These are phyloP conservation scores for Tichodroma muraria DNA, from an alignment of 2,113 vertebrate species.

Conservation along the genomic window DNA sequence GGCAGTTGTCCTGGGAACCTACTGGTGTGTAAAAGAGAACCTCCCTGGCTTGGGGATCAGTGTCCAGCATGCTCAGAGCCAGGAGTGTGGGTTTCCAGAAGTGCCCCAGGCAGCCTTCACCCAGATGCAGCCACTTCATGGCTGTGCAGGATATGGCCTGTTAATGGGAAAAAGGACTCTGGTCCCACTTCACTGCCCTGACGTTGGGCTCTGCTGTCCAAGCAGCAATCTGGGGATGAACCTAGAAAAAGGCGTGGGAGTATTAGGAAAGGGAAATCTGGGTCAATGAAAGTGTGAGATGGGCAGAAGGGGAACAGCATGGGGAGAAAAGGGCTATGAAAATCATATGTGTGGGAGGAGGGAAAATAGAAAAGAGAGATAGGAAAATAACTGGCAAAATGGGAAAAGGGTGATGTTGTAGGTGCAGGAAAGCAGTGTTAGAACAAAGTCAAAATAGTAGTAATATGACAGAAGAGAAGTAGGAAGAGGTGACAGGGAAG, in stretches of 20 bases:
- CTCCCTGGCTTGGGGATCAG: background rate
- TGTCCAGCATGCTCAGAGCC: background rate
- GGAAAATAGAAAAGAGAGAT: background rate
- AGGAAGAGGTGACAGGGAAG: background rate
- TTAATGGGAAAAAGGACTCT: background rate
- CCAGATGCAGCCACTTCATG: background rate
- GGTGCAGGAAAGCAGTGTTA: background rate
- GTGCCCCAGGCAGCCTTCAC: background rate
- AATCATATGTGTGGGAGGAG: background rate
- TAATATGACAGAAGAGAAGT: background rate
- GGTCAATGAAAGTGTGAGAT: background rate
- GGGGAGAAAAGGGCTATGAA: background rate
- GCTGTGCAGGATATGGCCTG: background rate
- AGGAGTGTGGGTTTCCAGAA: background rate
- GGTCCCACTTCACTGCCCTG: background rate
- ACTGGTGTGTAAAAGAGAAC: background rate
- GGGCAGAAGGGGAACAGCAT: background rate
- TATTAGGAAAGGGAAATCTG: background rate
- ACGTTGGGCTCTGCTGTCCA: background rate
- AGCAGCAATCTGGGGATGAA: background rate
- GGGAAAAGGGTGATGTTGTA: background rate
- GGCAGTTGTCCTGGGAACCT: background rate
- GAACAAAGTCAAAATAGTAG: rapidly evolving
- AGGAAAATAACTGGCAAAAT: background rate
- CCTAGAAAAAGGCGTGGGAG: background rate